Evolutionary conservation across 2,888 invertebrate genomes (phyloP).

Genomic region (Rhogogaster chlorosoma): DNA sequence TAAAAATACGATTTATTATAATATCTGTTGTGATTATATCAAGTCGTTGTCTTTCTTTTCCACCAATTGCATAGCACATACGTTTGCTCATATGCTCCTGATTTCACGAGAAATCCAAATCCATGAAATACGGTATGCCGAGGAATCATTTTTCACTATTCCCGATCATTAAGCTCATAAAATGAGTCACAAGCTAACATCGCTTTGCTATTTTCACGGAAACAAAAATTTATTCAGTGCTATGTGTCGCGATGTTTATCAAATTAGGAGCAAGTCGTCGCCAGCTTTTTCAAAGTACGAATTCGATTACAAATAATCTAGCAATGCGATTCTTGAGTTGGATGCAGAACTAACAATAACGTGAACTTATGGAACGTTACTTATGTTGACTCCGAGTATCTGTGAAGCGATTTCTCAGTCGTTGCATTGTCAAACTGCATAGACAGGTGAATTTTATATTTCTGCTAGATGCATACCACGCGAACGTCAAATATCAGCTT

Average conservation of each 20-base stretch:
- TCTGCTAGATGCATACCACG: neutral
- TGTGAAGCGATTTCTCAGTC: neutral
- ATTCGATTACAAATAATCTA: neutral
- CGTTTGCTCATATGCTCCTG: no score
- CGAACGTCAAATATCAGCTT: neutral
- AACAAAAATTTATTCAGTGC: neutral
- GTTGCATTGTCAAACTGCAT: neutral
- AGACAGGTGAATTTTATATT: neutral
- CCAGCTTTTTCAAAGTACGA: neutral
- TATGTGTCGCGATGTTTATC: neutral
- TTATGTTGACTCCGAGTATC: neutral
- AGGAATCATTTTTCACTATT: neutral
- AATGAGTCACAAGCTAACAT: neutral
- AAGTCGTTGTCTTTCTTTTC: conserved; percentile 30
- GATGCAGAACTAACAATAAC: neutral
- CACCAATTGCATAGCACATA: neutral
- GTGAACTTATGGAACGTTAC: neutral
- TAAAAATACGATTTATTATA: conserved; percentile 74
- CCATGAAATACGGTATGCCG: neutral
- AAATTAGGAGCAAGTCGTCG: neutral
- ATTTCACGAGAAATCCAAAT: no score
- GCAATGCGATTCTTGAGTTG: neutral
- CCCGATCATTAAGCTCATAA: neutral
- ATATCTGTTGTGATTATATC: conserved; percentile 75
- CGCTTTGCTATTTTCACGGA: neutral